Conservation (phyloP, 2,888 invertebrate genomes). For the Siphonodentalium dalli region DNA sequence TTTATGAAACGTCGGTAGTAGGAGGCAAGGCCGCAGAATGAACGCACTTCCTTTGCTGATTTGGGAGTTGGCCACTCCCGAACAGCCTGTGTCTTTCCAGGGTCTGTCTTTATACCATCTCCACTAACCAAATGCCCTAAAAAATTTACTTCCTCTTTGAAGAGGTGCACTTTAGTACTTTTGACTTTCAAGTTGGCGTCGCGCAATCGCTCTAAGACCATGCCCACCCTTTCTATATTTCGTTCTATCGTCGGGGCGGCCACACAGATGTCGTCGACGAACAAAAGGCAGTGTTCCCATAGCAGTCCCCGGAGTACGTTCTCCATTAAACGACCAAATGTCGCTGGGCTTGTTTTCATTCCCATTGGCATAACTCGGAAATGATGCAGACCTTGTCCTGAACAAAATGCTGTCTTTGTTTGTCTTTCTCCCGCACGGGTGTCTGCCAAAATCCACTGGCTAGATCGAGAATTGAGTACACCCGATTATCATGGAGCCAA, state of each 20-base stretch:
- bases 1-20: slow-evolving; percentile 13
- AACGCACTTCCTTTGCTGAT: not conserved
- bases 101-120: slow-evolving; percentile 1
- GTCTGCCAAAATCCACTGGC: too few species aligned
- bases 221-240: slow-evolving; percentile 1
- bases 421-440: too few species aligned
- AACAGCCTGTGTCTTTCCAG: not conserved
- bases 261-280: too few species aligned
- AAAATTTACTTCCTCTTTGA: slow-evolving; percentile 1
- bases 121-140: slow-evolving; percentile 14
- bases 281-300: too few species aligned
- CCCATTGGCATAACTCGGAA: too few species aligned
- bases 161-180: slow-evolving; percentile 6
- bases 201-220: slow-evolving; percentile 1
- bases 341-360: too few species aligned
- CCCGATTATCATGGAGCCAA: too few species aligned
- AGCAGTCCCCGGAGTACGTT: too few species aligned
- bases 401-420: slow-evolving; percentile 22
- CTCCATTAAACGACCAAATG: too few species aligned
- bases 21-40: slow-evolving; percentile 6
- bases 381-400: too few species aligned
- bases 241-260: not conserved
- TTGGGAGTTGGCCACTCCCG: slow-evolving; percentile 3
- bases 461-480: too few species aligned
- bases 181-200: slow-evolving; percentile 2